phyloP scores from a whole-genome alignment of 1,140 invertebrate genomes.

The Trachymyrmex septentrionalis region DNA sequence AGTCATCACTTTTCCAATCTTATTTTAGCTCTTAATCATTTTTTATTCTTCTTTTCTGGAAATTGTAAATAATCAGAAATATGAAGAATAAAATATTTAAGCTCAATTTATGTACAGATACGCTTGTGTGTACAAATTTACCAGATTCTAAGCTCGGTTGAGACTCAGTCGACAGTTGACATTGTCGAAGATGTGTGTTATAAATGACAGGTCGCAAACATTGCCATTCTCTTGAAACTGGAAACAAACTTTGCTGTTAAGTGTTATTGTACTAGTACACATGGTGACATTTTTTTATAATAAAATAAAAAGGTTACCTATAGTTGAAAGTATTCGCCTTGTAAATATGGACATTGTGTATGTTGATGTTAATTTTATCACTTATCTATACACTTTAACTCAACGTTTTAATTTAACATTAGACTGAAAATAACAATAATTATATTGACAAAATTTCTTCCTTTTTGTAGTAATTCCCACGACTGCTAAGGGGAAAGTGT shows the following conservation, averaged over 20 bases:
- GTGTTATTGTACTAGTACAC: background rate
- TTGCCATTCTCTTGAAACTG: conserved; percentile 58
- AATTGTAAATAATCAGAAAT: background rate
- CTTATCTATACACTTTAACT: background rate
- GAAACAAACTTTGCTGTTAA: background rate
- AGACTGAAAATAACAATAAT: background rate
- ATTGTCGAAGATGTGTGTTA: conserved; percentile 7
- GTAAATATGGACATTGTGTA: conserved; percentile 65
- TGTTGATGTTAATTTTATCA: background rate
- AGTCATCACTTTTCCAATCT: no score
- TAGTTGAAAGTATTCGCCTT: conserved; percentile 43
- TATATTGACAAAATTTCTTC: no score
- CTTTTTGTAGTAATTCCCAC: no score
- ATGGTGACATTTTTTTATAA: background rate
- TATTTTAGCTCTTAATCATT: no score
- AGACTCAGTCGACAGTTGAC: conserved; percentile 55
- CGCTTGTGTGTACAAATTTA: background rate
- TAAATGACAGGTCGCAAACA: conserved; percentile 36
- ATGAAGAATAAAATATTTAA: background rate
- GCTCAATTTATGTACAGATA: background rate
- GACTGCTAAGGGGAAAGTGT: no score
- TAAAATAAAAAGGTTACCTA: conserved; percentile 60
- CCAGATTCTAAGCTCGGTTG: conserved; percentile 9
- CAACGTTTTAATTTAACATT: background rate
- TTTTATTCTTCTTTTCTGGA: background rate